These are phyloP conservation scores for Thermophis baileyi DNA, from an alignment of 2,113 vertebrate species.

Conservation along the genomic window DNA sequence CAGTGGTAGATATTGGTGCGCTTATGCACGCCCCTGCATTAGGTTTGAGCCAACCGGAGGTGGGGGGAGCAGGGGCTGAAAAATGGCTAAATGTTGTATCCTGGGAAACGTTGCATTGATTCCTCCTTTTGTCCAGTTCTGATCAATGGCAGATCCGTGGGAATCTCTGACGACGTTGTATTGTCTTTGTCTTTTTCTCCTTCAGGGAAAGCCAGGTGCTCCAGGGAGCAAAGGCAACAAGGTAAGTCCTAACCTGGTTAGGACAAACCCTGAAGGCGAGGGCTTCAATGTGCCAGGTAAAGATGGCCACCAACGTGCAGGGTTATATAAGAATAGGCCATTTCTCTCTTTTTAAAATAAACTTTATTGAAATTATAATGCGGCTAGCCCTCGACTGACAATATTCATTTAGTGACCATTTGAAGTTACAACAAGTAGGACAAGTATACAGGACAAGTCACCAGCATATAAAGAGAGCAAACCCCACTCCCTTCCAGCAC, in stretches of 20 bases:
- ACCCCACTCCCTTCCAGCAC: no score
- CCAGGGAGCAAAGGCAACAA: slow-evolving; percentile 80
- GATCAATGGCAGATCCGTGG: no score
- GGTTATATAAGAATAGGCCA: neutral
- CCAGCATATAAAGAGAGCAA: no score
- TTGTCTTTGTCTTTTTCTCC: neutral
- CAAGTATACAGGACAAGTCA: no score
- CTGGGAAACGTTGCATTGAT: no score
- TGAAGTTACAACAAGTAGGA: no score
- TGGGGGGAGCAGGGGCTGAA: neutral
- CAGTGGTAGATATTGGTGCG: no score
- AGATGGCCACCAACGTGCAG: neutral
- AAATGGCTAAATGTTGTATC: neutral
- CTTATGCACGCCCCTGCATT: neutral
- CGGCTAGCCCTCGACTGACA: no score
- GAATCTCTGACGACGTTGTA: neutral
- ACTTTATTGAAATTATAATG: no score
- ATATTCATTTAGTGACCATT: no score
- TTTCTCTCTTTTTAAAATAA: no score
- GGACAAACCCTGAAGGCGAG: neutral
- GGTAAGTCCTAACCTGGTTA: slow-evolving; percentile 56
- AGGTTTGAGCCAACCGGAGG: neutral
- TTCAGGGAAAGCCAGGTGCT: slow-evolving; percentile 73
- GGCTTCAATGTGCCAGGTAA: neutral
- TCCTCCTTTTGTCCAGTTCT: neutral